Percentiles rank a stretch among this genome's conserved stretches.
These are phyloP conservation scores for Nymphalis urticae DNA, from an alignment of 2,888 invertebrate genomes.

Conservation along the genomic window DNA sequence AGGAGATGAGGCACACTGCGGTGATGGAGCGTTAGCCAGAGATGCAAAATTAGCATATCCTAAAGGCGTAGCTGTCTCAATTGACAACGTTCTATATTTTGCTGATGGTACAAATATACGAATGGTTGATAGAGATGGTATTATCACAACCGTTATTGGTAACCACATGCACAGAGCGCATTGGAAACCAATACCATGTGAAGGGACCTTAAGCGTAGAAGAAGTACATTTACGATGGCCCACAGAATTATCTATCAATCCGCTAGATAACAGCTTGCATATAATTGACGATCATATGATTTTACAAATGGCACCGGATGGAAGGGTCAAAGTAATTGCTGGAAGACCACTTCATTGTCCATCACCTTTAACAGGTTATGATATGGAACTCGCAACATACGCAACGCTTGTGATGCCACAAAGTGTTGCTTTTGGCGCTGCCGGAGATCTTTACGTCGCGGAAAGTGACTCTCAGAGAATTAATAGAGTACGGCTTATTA, in stretches of 20 bases:
- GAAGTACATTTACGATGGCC: conserved; percentile 98
- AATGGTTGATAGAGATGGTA: conserved; percentile 95
- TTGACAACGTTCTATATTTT: conserved; percentile 95
- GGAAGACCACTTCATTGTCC: conserved; percentile 96
- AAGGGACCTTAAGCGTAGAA: conserved; percentile 94
- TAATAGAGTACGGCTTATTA: conserved; percentile 93
- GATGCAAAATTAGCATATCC: conserved; percentile 97
- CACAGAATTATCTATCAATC: conserved; percentile 96
- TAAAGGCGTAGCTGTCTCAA: conserved; percentile 97
- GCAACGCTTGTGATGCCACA: conserved; percentile 96
- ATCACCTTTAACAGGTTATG: conserved; percentile 88
- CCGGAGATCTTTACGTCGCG: conserved; percentile 95
- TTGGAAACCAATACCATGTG: conserved; percentile 96
- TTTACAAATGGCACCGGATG: conserved; percentile 94
- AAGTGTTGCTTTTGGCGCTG: conserved; percentile 95
- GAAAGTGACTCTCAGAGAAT: conserved; percentile 98
- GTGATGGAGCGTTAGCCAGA: conserved; percentile 95
- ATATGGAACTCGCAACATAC: conserved; percentile 93
- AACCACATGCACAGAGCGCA: conserved; percentile 96
- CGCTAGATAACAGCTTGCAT: conserved; percentile 95
- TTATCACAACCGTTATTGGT: conserved; percentile 94
- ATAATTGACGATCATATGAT: conserved; percentile 98
- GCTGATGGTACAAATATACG: conserved; percentile 97
- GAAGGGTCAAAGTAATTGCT: conserved; percentile 94
- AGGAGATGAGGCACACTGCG: conserved; percentile 96